These are phyloP conservation scores for Delphinapterus leucas DNA, from an alignment of 2,113 vertebrate genomes.

Conservation along the genomic window DNA sequence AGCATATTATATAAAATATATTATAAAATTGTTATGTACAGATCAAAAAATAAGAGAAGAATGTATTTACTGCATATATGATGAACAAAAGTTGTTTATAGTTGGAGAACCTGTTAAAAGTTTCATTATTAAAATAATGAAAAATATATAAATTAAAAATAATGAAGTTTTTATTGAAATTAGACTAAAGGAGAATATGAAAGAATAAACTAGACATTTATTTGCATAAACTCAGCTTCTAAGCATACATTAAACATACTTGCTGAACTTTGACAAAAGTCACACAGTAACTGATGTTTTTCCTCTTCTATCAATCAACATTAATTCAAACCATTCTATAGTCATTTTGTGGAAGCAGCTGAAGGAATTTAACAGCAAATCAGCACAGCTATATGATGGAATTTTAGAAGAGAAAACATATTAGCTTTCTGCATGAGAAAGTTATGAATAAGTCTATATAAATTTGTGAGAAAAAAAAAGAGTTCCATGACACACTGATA, in stretches of 20 bases:
- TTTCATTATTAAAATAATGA: not conserved
- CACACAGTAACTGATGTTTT: not conserved
- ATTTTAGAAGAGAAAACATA: not conserved
- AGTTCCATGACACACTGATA: not conserved
- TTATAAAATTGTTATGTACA: not conserved
- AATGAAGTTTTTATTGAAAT: not conserved
- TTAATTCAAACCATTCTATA: not conserved
- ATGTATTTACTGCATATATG: not conserved
- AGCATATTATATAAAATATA: not conserved
- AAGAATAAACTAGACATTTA: not conserved
- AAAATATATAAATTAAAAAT: not conserved
- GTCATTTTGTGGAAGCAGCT: not conserved
- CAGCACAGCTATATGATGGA: not conserved
- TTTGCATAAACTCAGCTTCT: not conserved
- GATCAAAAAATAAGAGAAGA: not conserved
- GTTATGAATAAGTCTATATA: not conserved
- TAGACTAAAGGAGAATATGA: not conserved
- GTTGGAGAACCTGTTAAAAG: not conserved
- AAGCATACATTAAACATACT: not conserved
- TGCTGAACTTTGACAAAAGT: not conserved
- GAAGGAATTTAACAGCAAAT: not conserved
- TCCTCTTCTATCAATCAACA: not conserved
- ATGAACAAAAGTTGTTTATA: not conserved
- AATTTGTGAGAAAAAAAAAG: not conserved
- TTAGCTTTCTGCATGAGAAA: not conserved